These are phyloP conservation scores for Megamerina dolium DNA, from an alignment of 2,888 invertebrate genomes.

Conservation along the genomic window DNA sequence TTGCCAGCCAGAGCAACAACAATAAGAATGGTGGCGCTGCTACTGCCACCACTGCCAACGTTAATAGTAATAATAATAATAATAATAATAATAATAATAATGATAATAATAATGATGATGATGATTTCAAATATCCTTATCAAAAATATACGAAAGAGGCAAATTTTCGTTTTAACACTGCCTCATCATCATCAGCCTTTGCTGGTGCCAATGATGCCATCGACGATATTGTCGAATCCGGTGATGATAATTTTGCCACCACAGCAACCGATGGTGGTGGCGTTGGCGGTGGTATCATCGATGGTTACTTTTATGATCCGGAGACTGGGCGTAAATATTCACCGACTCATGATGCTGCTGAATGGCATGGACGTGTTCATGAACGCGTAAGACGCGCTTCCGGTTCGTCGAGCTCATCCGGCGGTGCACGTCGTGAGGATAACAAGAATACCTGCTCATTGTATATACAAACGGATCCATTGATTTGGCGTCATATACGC, in stretches of 20 bases:
- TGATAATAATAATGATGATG: slow-evolving; percentile 29
- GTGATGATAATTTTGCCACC: slow-evolving; percentile 15
- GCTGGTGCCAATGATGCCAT: slow-evolving; percentile 17
- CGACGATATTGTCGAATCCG: slow-evolving; percentile 9
- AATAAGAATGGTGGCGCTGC: slow-evolving; percentile 21
- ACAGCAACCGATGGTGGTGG: background rate
- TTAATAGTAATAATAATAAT: too few relatives aligned
- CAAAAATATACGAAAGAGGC: slow-evolving; percentile 76
- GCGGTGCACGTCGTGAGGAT: slow-evolving; percentile 54
- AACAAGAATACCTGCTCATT: slow-evolving; percentile 88
- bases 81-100: too few relatives aligned
- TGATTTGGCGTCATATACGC: slow-evolving; percentile 92
- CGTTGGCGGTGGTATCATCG: slow-evolving; percentile 1
- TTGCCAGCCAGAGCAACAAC: slow-evolving; percentile 26
- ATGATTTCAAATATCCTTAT: slow-evolving; percentile 53
- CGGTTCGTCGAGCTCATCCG: slow-evolving; percentile 50
- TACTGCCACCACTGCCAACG: too few relatives aligned
- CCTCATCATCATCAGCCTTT: slow-evolving; percentile 5
- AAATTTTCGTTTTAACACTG: slow-evolving; percentile 50
- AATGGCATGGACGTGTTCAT: slow-evolving; percentile 49
- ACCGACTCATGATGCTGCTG: slow-evolving; percentile 44
- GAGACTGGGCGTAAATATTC: slow-evolving; percentile 37
- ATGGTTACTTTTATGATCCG: slow-evolving; percentile 39
- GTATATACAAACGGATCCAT: slow-evolving; percentile 96
- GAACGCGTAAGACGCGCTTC: slow-evolving; percentile 52